Evolutionary conservation across 2,888 invertebrate genomes (phyloP).

Genomic region (Dryadula phaetusa): DNA sequence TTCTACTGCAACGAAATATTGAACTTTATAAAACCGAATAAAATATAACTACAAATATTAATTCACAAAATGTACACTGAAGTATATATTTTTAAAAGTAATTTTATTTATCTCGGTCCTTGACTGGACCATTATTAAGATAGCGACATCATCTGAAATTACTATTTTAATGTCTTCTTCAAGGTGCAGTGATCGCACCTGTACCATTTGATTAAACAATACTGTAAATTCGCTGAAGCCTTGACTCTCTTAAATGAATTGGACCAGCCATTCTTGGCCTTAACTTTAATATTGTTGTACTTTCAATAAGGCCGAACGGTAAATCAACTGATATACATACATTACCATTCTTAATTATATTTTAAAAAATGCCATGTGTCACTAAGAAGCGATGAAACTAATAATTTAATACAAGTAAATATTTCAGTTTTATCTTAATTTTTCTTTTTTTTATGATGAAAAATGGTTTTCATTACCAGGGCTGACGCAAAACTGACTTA

Average conservation of each 20-base stretch:
- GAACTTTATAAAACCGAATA: not conserved
- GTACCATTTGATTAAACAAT: constrained; percentile 41
- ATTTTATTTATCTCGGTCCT: not conserved
- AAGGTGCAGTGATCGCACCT: constrained; percentile 48
- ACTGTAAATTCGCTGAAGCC: constrained; percentile 40
- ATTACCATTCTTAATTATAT: not conserved
- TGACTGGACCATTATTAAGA: constrained; percentile 1
- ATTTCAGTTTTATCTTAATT: no score
- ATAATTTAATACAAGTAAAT: no score
- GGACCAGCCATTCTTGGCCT: constrained; percentile 7
- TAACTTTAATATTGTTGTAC: not conserved
- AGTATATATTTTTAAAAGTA: not conserved
- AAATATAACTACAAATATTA: not conserved
- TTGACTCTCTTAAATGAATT: constrained; percentile 34
- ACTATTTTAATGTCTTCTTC: constrained; percentile 41
- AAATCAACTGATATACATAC: not conserved
- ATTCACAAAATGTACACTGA: not conserved
- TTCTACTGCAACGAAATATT: not conserved
- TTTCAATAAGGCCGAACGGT: not conserved
- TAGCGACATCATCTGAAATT: constrained; percentile 29
- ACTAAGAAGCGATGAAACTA: not conserved
- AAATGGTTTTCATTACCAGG: not conserved
- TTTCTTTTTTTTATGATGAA: not conserved
- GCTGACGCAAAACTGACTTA: not conserved
- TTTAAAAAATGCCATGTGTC: not conserved